Evolutionary conservation across 2,113 vertebrate species (phyloP), one percentile per base, ranked within the genome.

Genomic region (Acrocephalus kingi): DNA sequence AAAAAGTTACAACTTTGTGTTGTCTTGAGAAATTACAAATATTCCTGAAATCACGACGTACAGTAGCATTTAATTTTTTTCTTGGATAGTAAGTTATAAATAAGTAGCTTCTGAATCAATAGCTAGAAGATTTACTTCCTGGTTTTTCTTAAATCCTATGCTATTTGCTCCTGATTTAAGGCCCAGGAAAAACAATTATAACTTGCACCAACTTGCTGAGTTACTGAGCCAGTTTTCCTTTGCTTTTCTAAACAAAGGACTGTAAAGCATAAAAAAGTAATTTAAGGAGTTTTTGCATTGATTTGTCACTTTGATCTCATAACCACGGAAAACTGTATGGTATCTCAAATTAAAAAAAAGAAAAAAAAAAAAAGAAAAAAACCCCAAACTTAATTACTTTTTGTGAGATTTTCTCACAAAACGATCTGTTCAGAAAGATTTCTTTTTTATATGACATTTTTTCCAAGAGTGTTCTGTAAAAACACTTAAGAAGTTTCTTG

Each of bases 71-170:
- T 33, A 43, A 37, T 89, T 39, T 83, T 95, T 95, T 85, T 77
- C 67, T 85, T 93, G 67, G 41, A 35, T 31, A 30, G 12, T 22
- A 56, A 52, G 24, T 37, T 84, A 37, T 28, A 77, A 74, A 31
- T 67, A 74, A 86, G 63, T 64, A 92, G 48, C 66, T 89, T 62
- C 17, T 87, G 68, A 94, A 87, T 95, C 80, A 86, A 25, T 52
- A 64, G 24, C 18, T 85, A 55, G 22, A 87, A 92, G 51, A 59
- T 93, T 77, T 75, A 51, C 59, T 78, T 74, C n/a, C 41, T 63
- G 16, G 6, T 76, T 66, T 76, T 92, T 83, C 24, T 81, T 90
- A 90, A 88, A 91, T 72, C 30, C 7, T 80, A 4, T 54, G 22
- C 11, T 72, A 22, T 83, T 87, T 93, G 17, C 31, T 37, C 24